Base-by-base conservation (phyloP, 2,797 vertebrate genomes). In the Coreius guichenoti region DNA sequence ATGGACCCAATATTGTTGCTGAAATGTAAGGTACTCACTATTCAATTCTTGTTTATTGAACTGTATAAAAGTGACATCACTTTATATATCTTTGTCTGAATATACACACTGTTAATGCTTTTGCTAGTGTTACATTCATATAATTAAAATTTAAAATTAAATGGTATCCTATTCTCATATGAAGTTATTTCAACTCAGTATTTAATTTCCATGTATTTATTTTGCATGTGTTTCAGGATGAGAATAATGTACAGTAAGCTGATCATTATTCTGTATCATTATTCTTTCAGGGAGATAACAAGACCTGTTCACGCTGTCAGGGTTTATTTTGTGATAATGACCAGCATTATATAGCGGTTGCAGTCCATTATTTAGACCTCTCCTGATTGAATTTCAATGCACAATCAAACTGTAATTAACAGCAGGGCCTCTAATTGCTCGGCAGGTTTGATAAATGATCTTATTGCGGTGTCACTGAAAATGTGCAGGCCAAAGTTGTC, bases 371-470 rank as follows among this genome's bases (percentile, higher is more conserved):
- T 77, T 84, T 79, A 61, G n/a, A 29, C 47, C 47, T 69, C 65
- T 33, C 61, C 33, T 70, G 51, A 79, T 79, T 70, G 7, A 79
- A 61, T 84, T 78, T 78, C 49, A 84, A 45, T 58, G 63, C 65
- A 19, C 47, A 51, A 78, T 84, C 74, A 69, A 56, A 43, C 36
- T 54, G 73, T 79, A 70, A 79, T 79, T 79, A 70, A 36, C 74
- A 84, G 74, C 75, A 45, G 83, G 49, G 26, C 13, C 36, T 78
- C 19, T 74, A 83, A 68, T 77, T 47, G 21, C 36, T 33, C 16
- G 13, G 54, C 75, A 79, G 63, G 83, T 78, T 56, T 72, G 83
- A 84, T 58, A 84, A 79, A 84, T 39, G 51, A 70, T 58, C 51
- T 58, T 70, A 69, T 70, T 78, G 26, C 36, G 13, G 13, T 51